Evolutionary conservation across 2,888 invertebrate genomes (phyloP).

Genomic region (Eupsilia transversa): DNA sequence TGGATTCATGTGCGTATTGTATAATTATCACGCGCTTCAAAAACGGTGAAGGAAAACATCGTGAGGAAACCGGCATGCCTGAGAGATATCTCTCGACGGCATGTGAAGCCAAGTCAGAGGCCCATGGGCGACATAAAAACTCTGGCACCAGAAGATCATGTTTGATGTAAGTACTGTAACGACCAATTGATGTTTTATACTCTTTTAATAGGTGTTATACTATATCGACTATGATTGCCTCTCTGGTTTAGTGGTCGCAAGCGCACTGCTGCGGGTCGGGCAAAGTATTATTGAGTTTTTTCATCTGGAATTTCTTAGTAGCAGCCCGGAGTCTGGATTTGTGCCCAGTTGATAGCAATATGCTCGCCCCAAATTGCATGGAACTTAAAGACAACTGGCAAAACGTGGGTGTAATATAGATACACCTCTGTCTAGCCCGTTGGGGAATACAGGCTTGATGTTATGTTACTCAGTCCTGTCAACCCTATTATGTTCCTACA

Average conservation of each 20-base stretch:
- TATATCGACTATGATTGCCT: background rate
- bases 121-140: no score
- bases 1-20: no score
- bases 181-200: background rate
- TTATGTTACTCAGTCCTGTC: background rate
- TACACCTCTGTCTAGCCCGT: background rate
- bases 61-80: no score
- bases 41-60: no score
- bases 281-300: background rate
- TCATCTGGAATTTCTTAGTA: background rate
- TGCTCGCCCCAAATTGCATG: background rate
- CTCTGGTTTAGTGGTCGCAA: background rate
- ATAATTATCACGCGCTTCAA: no score
- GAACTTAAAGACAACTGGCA: background rate
- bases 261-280: background rate
- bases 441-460: background rate
- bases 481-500: background rate
- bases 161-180: no score
- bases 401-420: background rate
- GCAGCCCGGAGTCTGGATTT: background rate
- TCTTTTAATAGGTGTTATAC: background rate
- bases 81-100: no score
- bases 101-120: no score
- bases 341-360: background rate
- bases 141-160: no score